phyloP scores from a whole-genome alignment of 1,140 invertebrate species.

The Zaprionus ghesquierei region DNA sequence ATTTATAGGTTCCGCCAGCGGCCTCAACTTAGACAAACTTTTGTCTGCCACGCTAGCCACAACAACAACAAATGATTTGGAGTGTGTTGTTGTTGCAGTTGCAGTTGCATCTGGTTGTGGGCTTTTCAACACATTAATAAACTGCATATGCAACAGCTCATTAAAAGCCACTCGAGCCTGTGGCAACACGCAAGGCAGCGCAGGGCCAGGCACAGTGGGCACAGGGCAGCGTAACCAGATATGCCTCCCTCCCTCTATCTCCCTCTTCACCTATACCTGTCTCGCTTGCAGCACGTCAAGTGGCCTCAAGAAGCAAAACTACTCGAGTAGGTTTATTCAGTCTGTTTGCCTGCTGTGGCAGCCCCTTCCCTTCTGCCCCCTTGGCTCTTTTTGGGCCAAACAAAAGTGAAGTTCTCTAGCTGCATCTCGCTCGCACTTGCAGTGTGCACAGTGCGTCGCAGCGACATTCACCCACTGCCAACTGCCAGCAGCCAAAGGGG shows the following conservation, averaged over 20 bases:
- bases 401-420: constrained; percentile 62
- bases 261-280: background rate
- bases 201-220: background rate
- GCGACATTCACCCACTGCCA: constrained; percentile 73
- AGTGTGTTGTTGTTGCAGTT: constrained; percentile 19
- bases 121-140: constrained; percentile 76
- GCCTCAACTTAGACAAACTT: constrained; percentile 40
- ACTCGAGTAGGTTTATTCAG: constrained; percentile 38
- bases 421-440: constrained; percentile 6
- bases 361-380: constrained; percentile 13
- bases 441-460: constrained; percentile 33
- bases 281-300: constrained; percentile 30
- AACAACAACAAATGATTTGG: constrained; percentile 4
- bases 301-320: constrained; percentile 45
- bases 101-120: constrained; percentile 17
- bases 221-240: constrained; percentile 6
- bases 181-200: constrained; percentile 38
- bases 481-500: constrained; percentile 59
- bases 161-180: constrained; percentile 72
- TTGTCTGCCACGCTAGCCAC: constrained; percentile 9
- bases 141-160: constrained; percentile 79
- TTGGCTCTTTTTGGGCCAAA: constrained; percentile 69
- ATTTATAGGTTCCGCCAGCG: constrained; percentile 35
- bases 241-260: background rate
- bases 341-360: constrained; percentile 33